Evolutionary conservation across 2,797 vertebrate genomes (phyloP).

Genomic region (Octomys mimax): DNA sequence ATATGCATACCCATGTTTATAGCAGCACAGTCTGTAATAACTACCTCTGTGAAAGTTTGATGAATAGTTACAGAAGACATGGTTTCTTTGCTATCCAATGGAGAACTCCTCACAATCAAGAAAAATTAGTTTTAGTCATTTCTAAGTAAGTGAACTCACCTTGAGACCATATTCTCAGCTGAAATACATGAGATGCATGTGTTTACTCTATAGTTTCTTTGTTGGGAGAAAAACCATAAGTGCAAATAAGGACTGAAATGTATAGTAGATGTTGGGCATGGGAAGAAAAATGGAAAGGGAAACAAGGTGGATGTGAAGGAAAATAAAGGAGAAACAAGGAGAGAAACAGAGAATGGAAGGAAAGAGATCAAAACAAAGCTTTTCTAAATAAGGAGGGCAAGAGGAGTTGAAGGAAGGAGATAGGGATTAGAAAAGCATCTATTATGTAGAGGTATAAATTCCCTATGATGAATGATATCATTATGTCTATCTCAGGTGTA

Average conservation of each 20-base stretch:
- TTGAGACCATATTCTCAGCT: neutral
- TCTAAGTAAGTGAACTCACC: neutral
- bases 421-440: neutral
- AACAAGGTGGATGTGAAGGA: neutral
- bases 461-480: neutral
- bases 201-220: neutral
- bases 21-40: neutral
- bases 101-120: neutral
- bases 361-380: neutral
- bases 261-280: neutral
- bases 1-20: neutral
- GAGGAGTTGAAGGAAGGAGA: neutral
- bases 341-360: too few species aligned
- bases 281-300: neutral
- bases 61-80: neutral
- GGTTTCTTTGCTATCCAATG: neutral
- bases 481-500: neutral
- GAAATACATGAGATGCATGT: neutral
- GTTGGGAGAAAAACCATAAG: neutral
- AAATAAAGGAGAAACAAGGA: neutral
- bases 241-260: neutral
- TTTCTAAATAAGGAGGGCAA: neutral
- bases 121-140: neutral
- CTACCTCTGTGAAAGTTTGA: neutral
- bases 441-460: neutral